These are phyloP conservation scores for Platyura marginata DNA, from an alignment of 1,140 invertebrate genomes.

Conservation along the genomic window DNA sequence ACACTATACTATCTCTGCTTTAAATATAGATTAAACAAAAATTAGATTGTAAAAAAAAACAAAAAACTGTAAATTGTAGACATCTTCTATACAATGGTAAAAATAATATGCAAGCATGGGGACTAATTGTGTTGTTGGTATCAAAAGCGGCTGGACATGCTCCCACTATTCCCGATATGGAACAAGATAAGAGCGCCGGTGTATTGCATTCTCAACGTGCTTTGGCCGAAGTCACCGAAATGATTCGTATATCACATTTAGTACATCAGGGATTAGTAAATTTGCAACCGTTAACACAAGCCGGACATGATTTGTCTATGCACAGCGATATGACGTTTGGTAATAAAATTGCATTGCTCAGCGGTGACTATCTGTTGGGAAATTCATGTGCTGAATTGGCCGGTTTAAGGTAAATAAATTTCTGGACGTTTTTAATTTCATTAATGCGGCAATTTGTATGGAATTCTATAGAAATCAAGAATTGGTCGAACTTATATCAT, in stretches of 20 bases:
- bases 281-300: conserved; percentile 38
- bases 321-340: conserved; percentile 75
- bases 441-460: conserved; percentile 1
- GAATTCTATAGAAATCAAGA: conserved; percentile 39
- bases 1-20: no score
- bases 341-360: conserved; percentile 85
- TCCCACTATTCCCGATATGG: conserved; percentile 53
- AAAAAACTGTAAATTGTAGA: no score
- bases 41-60: no score
- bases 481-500: conserved; percentile 77
- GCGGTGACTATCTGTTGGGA: conserved; percentile 81
- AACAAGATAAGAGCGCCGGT: conserved; percentile 66
- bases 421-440: not conserved
- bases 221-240: conserved; percentile 89
- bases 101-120: conserved; percentile 85
- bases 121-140: conserved; percentile 75
- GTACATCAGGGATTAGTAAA: conserved; percentile 79
- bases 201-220: conserved; percentile 69
- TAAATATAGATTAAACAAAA: no score
- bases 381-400: conserved; percentile 79
- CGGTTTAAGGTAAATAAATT: conserved; percentile 39
- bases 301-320: conserved; percentile 26
- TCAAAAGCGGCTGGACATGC: conserved; percentile 77
- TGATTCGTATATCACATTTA: conserved; percentile 91
- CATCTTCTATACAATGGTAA: conserved; percentile 43